A percentile compares a stretch with the other conserved stretches of the same genome.
Conservation (phyloP, 2,797 vertebrate species). For the Tapirus indicus region DNA sequence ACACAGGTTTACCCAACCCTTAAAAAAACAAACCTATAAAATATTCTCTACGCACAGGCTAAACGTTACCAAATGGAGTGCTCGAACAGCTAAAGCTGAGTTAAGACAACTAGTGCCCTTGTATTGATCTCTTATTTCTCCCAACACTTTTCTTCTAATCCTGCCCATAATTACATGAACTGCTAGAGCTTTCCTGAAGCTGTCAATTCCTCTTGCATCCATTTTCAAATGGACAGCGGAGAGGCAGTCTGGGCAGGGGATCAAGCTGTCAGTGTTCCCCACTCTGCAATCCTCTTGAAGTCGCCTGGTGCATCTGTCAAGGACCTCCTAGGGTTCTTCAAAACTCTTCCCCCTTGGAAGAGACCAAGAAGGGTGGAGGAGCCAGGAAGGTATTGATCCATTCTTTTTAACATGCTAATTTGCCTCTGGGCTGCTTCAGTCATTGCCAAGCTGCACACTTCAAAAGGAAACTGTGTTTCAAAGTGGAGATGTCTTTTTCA, state of each 20-base stretch:
- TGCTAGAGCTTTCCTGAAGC: slow-evolving; percentile 86
- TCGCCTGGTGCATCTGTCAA: slow-evolving; percentile 80
- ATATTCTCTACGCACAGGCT: slow-evolving; percentile 31
- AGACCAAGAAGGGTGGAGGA: slow-evolving; percentile 63
- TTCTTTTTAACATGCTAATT: slow-evolving; percentile 95
- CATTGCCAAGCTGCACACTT: slow-evolving; percentile 89
- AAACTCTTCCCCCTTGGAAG: slow-evolving; percentile 70
- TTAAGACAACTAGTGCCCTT: slow-evolving; percentile 74
- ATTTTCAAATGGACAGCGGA: slow-evolving; percentile 86
- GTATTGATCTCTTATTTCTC: slow-evolving; percentile 83
- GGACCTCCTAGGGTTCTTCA: slow-evolving; percentile 70
- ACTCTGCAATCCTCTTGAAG: slow-evolving; percentile 67
- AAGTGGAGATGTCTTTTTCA: slow-evolving; percentile 88
- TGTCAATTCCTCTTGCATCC: slow-evolving; percentile 81
- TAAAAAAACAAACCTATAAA: slow-evolving; percentile 56
- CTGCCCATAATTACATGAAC: slow-evolving; percentile 88
- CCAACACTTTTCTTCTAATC: slow-evolving; percentile 84
- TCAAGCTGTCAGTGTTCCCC: slow-evolving; percentile 79
- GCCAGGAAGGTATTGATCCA: slow-evolving; percentile 91
- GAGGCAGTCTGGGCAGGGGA: slow-evolving; percentile 83
- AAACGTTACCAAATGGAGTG: slow-evolving; percentile 81
- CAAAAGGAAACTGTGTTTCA: slow-evolving; percentile 92
- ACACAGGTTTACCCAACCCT: slow-evolving; percentile 72
- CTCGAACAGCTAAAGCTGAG: slow-evolving; percentile 77
- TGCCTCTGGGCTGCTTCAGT: slow-evolving; percentile 91